A percentile compares a stretch with the other conserved stretches of the same genome.
Conservation (phyloP, 1,140 invertebrate genomes). For the Ceratosolen fusciceps region DNA sequence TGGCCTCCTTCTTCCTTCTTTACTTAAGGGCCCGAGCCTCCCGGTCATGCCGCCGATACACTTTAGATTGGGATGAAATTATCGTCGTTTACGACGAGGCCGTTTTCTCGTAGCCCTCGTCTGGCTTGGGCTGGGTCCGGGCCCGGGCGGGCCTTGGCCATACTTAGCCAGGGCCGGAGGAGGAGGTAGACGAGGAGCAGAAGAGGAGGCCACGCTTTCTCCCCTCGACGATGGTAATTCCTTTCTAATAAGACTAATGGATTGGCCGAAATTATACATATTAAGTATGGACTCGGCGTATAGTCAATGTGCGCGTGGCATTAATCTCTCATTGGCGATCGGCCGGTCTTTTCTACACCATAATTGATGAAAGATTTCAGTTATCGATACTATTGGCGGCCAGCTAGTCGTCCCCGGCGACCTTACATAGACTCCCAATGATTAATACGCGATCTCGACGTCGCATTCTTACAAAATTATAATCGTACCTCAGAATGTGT, state of each 20-base stretch:
- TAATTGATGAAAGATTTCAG: slow-evolving; percentile 45
- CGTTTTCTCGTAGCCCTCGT: slow-evolving; percentile 18
- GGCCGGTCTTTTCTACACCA: slow-evolving; percentile 33
- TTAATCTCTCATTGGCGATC: slow-evolving; percentile 43
- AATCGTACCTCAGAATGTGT: no score
- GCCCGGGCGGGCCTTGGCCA: no score
- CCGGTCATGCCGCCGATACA: slow-evolving; percentile 33
- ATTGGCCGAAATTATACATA: slow-evolving; percentile 38
- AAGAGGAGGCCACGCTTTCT: slow-evolving; percentile 10
- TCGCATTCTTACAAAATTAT: not conserved
- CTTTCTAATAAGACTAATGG: slow-evolving; percentile 48
- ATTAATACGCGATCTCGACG: not conserved
- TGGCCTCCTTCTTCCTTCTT: slow-evolving; percentile 24
- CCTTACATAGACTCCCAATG: slow-evolving; percentile 31
- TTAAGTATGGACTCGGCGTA: slow-evolving; percentile 40
- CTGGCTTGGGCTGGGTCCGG: no score
- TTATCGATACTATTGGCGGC: slow-evolving; percentile 24
- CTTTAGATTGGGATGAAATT: slow-evolving; percentile 47
- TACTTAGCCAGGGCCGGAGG: not conserved
- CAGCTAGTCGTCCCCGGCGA: not conserved
- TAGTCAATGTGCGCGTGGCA: slow-evolving; percentile 8
- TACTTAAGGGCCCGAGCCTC: slow-evolving; percentile 25
- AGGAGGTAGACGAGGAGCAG: not conserved
- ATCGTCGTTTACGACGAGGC: slow-evolving; percentile 35
- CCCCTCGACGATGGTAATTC: slow-evolving; percentile 40